Percentiles rank a stretch among this genome's conserved stretches.
phyloP scores from a whole-genome alignment of 1,140 invertebrate species.

The Eriosoma lanigerum region DNA sequence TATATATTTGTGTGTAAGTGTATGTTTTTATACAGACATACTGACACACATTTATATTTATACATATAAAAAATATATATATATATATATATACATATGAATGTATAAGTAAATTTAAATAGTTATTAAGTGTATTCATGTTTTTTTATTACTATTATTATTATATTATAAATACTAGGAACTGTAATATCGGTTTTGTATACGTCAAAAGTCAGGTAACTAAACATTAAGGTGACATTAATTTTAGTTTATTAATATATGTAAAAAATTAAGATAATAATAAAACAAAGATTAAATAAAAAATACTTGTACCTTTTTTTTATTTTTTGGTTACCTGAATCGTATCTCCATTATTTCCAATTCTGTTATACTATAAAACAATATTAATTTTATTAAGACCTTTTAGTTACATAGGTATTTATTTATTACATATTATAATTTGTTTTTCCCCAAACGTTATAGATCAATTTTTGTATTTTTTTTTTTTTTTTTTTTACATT shows the following conservation, averaged over 20 bases:
- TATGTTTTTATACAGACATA: not conserved
- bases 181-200: constrained; percentile 42
- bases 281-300: constrained; percentile 33
- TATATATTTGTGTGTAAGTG: constrained; percentile 12
- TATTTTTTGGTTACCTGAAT: constrained; percentile 18
- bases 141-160: constrained; percentile 49
- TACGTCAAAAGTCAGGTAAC: constrained; percentile 51
- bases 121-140: constrained; percentile 44
- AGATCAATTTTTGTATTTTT: constrained; percentile 17
- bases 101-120: constrained; percentile 28
- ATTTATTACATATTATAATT: not conserved
- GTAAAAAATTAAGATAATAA: constrained; percentile 40
- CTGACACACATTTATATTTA: not conserved
- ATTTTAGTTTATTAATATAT: constrained; percentile 46
- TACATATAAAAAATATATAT: constrained; percentile 4
- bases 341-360: not conserved
- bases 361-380: not conserved
- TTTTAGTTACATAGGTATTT: not conserved
- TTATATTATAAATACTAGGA: constrained; percentile 26
- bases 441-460: constrained; percentile 24
- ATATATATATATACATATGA: constrained; percentile 10
- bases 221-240: constrained; percentile 32
- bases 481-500: constrained; percentile 2
- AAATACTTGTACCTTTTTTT: constrained; percentile 9
- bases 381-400: constrained; percentile 3